Percentiles rank a stretch among this genome's conserved stretches.
Evolutionary conservation across 1,140 invertebrate genomes (phyloP).

Genomic region (Tetragonula clypearis): DNA sequence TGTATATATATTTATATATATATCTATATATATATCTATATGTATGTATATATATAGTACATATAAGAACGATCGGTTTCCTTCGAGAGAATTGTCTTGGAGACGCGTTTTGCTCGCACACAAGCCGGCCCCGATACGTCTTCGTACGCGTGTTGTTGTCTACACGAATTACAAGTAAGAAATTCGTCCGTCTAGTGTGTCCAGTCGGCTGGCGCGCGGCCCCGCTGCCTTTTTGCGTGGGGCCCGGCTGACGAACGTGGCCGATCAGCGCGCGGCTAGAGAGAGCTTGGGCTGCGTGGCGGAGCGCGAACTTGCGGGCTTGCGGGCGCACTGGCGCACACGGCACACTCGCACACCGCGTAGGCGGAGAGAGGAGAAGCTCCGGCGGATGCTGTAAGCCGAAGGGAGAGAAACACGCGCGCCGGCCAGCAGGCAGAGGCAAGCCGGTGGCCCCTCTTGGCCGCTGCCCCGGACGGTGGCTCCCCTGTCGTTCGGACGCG

Average conservation of each 20-base stretch:
- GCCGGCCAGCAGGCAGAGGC: slow-evolving; percentile 65
- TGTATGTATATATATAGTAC: neutral
- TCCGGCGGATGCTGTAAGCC: slow-evolving; percentile 79
- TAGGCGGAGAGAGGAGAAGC: slow-evolving; percentile 77
- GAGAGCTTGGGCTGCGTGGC: slow-evolving; percentile 74
- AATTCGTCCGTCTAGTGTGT: slow-evolving; percentile 45
- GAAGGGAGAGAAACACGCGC: slow-evolving; percentile 70
- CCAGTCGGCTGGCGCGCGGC: slow-evolving; percentile 63
- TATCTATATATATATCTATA: no score
- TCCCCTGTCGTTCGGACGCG: slow-evolving; percentile 70
- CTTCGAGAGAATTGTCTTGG: neutral
- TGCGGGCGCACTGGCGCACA: slow-evolving; percentile 81
- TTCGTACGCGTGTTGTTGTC: neutral
- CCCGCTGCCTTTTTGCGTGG: slow-evolving; percentile 67
- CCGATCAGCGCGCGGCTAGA: slow-evolving; percentile 69
- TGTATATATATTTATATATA: no score
- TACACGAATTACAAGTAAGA: slow-evolving; percentile 34
- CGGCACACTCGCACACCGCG: slow-evolving; percentile 74
- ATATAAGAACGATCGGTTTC: neutral
- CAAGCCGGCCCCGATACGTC: slow-evolving; percentile 12
- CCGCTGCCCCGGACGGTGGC: slow-evolving; percentile 79
- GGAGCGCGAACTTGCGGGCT: slow-evolving; percentile 82
- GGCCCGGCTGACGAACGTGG: slow-evolving; percentile 67
- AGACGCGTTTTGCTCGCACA: neutral
- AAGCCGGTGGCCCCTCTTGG: slow-evolving; percentile 66